These are phyloP conservation scores for Conus ventricosus DNA, from an alignment of 1,140 invertebrate species.

Conservation along the genomic window DNA sequence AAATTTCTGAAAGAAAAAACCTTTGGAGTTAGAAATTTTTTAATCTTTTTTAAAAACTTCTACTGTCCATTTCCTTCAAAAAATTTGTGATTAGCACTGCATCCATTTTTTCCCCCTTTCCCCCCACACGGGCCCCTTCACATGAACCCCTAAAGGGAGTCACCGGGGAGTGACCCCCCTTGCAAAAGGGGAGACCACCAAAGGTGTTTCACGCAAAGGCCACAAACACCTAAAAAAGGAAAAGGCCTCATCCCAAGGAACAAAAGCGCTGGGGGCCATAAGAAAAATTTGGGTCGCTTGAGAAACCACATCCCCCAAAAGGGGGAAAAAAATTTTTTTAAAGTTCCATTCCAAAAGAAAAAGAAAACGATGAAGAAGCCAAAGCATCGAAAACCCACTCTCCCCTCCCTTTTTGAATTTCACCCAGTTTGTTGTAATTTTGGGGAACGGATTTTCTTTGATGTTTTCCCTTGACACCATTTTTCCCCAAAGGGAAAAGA, in stretches of 20 bases:
- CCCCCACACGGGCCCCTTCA: neutral
- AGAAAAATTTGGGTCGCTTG: neutral
- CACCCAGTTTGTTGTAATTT: too few species aligned
- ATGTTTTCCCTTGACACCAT: too few species aligned
- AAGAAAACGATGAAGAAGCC: neutral
- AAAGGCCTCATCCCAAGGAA: neutral
- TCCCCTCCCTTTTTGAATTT: too few species aligned
- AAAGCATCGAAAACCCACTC: neutral
- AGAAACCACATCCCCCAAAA: neutral
- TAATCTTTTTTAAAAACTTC: too few species aligned
- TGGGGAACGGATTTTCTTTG: too few species aligned
- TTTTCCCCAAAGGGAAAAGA: too few species aligned
- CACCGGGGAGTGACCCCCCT: neutral
- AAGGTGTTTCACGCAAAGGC: neutral
- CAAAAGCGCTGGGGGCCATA: neutral
- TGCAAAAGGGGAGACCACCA: too few species aligned
- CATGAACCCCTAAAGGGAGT: neutral
- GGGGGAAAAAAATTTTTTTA: neutral
- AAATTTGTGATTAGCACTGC: neutral
- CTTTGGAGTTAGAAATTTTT: too few species aligned
- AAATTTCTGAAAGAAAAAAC: too few species aligned
- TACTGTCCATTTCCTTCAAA: neutral
- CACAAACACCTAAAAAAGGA: neutral
- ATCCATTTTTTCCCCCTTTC: neutral
- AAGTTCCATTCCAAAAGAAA: conserved; percentile 7